A percentile compares a stretch with the other conserved stretches of the same genome.
Evolutionary conservation across 1,140 invertebrate species (phyloP).

Genomic region (Mya arenaria): DNA sequence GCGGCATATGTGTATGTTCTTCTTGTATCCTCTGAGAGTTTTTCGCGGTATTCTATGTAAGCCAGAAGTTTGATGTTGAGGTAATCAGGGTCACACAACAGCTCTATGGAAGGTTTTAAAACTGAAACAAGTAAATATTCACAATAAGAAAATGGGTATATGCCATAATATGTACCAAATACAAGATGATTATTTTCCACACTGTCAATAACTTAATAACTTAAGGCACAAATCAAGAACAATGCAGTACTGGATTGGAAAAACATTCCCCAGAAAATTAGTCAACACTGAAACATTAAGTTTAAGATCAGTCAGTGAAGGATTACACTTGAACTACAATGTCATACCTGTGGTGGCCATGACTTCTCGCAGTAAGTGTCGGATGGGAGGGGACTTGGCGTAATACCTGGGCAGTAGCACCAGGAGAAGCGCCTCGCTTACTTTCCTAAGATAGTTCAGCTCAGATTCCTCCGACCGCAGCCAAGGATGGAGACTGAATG

Average conservation of each 20-base stretch:
- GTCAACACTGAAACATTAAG: too few species aligned
- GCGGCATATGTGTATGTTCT: constrained; percentile 93
- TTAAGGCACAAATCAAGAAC: too few species aligned
- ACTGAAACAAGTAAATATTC: constrained; percentile 84
- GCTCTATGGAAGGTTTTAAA: constrained; percentile 90
- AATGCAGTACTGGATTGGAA: too few species aligned
- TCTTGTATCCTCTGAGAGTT: constrained; percentile 88
- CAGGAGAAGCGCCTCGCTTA: constrained; percentile 91
- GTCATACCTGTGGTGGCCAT: constrained; percentile 91
- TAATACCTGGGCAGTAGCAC: constrained; percentile 91
- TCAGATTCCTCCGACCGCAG: constrained; percentile 88
- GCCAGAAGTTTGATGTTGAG: constrained; percentile 93
- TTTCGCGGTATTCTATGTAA: constrained; percentile 89
- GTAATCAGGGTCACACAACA: constrained; percentile 93
- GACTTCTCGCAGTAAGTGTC: constrained; percentile 91
- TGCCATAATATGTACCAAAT: too few species aligned
- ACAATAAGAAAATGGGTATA: too few species aligned
- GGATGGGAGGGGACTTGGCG: constrained; percentile 86
- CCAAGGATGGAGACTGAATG: constrained; percentile 89
- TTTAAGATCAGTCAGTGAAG: too few species aligned
- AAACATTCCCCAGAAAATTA: too few species aligned
- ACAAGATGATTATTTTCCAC: too few species aligned
- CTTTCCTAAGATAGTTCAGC: constrained; percentile 89
- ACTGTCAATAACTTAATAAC: too few species aligned
- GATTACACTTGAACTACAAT: too few species aligned